Conservation (phyloP, 2,113 vertebrate genomes). For the Phodopus roborovskii region DNA sequence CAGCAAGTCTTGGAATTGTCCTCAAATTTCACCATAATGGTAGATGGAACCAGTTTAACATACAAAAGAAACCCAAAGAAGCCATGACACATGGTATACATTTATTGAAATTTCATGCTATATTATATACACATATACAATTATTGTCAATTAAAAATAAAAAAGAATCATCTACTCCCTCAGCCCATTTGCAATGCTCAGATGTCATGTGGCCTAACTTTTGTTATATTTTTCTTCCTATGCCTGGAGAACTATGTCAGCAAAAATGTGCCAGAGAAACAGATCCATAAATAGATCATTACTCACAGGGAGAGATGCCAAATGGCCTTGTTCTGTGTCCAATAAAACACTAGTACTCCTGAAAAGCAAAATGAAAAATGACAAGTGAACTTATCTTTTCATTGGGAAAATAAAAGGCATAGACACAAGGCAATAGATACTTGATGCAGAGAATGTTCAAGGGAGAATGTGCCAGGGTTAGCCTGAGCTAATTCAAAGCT, state of each 20-base stretch:
- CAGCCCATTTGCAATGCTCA: background rate
- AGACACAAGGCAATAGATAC: background rate
- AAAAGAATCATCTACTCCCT: constrained; percentile 15
- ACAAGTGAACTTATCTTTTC: constrained; percentile 64
- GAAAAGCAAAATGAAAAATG: constrained; percentile 78
- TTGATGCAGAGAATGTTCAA: constrained; percentile 17
- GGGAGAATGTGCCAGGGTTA: background rate
- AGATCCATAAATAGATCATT: constrained; percentile 77
- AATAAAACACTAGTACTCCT: constrained; percentile 69
- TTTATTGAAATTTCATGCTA: background rate
- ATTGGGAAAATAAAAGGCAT: constrained; percentile 56
- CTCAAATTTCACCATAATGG: background rate
- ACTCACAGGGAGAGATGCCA: constrained; percentile 77
- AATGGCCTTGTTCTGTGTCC: constrained; percentile 74
- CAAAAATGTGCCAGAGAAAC: constrained; percentile 74
- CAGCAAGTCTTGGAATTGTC: constrained; percentile 11
- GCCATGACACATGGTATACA: background rate
- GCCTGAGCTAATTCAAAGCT: constrained; percentile 50
- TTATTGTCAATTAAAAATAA: background rate
- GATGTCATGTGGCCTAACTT: constrained; percentile 37
- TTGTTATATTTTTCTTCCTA: constrained; percentile 38
- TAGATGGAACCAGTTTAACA: background rate
- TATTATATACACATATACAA: background rate
- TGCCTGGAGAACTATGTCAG: constrained; percentile 68
- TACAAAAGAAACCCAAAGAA: background rate